Base-by-base conservation (phyloP, 2,888 invertebrate species). In the Archaeoteleia sp. region DNA sequence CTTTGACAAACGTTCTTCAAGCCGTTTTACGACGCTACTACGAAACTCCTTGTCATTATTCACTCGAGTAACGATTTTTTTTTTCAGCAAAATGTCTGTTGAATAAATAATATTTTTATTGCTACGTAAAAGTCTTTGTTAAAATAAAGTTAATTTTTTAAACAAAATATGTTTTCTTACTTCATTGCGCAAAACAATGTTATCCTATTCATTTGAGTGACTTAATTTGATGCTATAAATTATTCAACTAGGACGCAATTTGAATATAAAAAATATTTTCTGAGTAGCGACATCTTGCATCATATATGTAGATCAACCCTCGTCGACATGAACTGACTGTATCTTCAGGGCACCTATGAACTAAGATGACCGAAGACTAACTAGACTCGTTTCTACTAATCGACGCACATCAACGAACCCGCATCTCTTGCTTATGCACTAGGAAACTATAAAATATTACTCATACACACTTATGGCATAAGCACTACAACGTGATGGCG, bases 341-440 rank as follows among this genome's bases (percentile, higher is more conserved):
- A 43, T 53, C 61, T 60, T 48, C 58, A 45, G 55, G 54, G 54
- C 58, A 67, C 53, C 48, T 51, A 62, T 60, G 46, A 66, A 62
- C 54, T 51, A 53, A 49, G 49, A 57, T 71, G 62, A 71, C 65
- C 66, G 61, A 63, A 12, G 61, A 63, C 62, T 34, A 40, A 63
- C 48, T 55, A 60, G 66, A 63, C 62, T 69, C 66, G 68, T 71
- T 71, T 63, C 71, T 53, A 66, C 68, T 68, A 68, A 68, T 71
- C 66, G 68, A 58, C 25, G 55, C 62, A 54, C 68, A 40, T 68
- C 68, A 68, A 27, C 55, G 49, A 23, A 42, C 63, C 49, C 65
- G 69, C 61, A 65, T 61, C 69, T 32, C 39, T 58, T 53, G 42
- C 43, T 62, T 63, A 63, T 53, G 60, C 49, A 61, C 55, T 42